Conservation (phyloP, 2,113 vertebrate species). For the Otocyon megalotis region DNA sequence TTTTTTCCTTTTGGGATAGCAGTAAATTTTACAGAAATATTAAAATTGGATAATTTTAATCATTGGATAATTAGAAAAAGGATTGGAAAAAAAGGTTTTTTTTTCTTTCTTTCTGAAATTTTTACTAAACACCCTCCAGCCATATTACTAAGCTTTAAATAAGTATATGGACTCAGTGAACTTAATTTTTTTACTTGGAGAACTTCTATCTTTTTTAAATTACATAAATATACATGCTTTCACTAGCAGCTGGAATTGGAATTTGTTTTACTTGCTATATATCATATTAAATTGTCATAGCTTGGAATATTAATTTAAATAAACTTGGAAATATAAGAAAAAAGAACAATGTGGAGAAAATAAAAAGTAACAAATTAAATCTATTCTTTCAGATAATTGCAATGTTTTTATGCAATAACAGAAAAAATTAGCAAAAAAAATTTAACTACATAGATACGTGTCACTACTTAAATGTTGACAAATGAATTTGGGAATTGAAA, state of each 20-base stretch:
- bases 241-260: neutral
- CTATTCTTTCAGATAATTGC: neutral
- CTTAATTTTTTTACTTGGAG: neutral
- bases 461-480: neutral
- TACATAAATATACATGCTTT: neutral
- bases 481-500: neutral
- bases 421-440: neutral
- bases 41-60: neutral
- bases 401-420: neutral
- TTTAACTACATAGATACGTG: neutral
- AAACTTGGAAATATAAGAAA: neutral
- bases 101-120: neutral
- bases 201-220: neutral
- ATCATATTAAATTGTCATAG: neutral
- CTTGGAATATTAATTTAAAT: neutral
- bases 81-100: neutral
- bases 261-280: neutral
- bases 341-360: neutral
- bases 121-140: neutral
- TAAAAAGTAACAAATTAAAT: neutral
- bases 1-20: neutral
- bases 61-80: neutral
- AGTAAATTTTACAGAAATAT: conserved; percentile 9
- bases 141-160: neutral
- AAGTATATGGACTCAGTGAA: neutral